A percentile compares a stretch with the other conserved stretches of the same genome.
phyloP scores from a whole-genome alignment of 2,113 vertebrate species.

The Osmerus eperlanus region DNA sequence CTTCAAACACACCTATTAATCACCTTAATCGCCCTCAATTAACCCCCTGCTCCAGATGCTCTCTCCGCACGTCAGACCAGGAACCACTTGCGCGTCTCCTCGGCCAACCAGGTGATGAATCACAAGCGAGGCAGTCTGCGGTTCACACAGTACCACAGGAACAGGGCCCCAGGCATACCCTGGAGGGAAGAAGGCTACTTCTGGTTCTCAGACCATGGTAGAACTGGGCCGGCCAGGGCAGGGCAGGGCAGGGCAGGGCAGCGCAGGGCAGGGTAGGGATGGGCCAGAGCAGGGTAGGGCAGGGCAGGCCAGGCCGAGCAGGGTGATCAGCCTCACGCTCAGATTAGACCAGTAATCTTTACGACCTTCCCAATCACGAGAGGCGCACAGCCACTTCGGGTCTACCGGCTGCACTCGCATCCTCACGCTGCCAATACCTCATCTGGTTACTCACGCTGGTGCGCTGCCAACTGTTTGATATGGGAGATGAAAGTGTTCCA shows the following conservation, averaged over 20 bases:
- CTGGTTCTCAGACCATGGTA: too few species aligned
- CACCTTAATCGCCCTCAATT: constrained; percentile 83
- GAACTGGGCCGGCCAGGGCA: too few species aligned
- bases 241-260: too few species aligned
- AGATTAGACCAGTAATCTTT: neutral
- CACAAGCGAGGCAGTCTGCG: constrained; percentile 51
- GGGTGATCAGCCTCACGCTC: too few species aligned
- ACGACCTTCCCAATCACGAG: neutral
- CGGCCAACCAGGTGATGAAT: constrained; percentile 69
- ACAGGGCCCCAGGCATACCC: too few species aligned
- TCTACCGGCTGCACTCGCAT: constrained; percentile 37
- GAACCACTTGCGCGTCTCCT: constrained; percentile 54
- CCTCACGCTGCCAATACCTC: constrained; percentile 40
- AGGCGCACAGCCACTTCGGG: constrained; percentile 30
- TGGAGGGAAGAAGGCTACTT: too few species aligned
- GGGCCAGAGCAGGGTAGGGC: too few species aligned
- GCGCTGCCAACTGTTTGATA: constrained; percentile 73
- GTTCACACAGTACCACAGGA: too few species aligned
- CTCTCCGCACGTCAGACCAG: constrained; percentile 66
- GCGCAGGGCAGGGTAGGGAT: too few species aligned
- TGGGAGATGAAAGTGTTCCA: constrained; percentile 70
- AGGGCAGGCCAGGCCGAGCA: too few species aligned
- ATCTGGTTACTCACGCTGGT: constrained; percentile 60
- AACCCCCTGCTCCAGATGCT: constrained; percentile 73
- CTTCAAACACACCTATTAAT: constrained; percentile 87